Evolutionary conservation across 1,140 invertebrate genomes (phyloP).

Genomic region (Nephotettix cincticeps): DNA sequence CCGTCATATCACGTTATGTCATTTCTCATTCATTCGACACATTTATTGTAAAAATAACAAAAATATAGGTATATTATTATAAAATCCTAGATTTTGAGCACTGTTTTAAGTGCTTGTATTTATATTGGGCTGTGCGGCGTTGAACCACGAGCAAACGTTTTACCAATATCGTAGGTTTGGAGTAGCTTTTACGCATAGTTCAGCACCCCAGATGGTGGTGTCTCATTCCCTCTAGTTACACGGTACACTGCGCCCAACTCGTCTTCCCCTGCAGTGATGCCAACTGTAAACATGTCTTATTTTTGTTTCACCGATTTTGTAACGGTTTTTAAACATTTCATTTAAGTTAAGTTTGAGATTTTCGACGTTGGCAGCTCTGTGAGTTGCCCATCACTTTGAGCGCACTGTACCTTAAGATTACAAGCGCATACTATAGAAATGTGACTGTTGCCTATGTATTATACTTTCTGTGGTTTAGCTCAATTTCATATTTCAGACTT

Average conservation of each 20-base stretch:
- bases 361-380: not conserved
- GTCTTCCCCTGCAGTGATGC: not conserved
- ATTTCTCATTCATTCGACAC: conserved; percentile 5
- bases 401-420: not conserved
- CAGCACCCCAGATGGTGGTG: not conserved
- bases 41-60: conserved; percentile 23
- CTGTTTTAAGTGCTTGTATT: conserved; percentile 45
- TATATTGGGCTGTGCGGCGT: conserved; percentile 44
- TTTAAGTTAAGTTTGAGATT: not conserved
- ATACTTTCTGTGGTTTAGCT: not conserved
- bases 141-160: conserved; percentile 39
- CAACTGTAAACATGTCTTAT: not conserved
- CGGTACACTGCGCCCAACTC: conserved; percentile 17
- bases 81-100: conserved; percentile 42
- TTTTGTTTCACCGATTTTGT: too few relatives aligned
- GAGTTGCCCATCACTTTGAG: not conserved
- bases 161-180: conserved; percentile 36
- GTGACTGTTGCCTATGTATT: conserved; percentile 20
- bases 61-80: conserved; percentile 33
- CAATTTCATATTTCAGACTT: too few relatives aligned
- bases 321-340: too few relatives aligned
- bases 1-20: not conserved
- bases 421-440: conserved; percentile 19
- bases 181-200: conserved; percentile 40
- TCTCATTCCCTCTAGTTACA: conserved; percentile 28